Evolutionary conservation across 2,113 vertebrate genomes (phyloP).

Genomic region (Hippocampus abdominalis): DNA sequence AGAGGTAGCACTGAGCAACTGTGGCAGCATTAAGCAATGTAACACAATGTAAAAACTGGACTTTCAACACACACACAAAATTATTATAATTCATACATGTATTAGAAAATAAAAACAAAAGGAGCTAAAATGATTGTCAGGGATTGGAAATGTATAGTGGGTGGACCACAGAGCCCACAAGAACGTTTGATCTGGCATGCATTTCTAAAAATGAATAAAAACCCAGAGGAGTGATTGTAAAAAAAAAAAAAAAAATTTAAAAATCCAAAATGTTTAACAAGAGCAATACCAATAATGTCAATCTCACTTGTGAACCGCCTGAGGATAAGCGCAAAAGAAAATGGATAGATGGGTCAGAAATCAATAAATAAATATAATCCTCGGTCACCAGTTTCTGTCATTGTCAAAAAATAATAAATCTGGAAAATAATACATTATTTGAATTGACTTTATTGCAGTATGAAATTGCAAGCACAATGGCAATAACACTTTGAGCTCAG

Average conservation of each 20-base stretch:
- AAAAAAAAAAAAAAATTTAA: not conserved
- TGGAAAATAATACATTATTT: constrained; percentile 1
- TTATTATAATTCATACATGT: not conserved
- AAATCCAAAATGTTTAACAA: not conserved
- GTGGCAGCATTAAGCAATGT: not conserved
- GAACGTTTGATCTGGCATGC: not conserved
- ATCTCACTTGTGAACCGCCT: too few relatives aligned
- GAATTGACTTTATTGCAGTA: constrained; percentile 52
- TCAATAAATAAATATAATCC: not conserved
- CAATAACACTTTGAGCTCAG: constrained; percentile 29
- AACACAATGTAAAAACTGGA: not conserved
- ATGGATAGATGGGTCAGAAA: too few relatives aligned
- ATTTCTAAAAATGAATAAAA: not conserved
- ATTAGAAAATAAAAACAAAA: not conserved
- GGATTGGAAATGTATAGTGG: not conserved
- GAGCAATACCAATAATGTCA: too few relatives aligned
- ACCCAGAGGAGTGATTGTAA: not conserved
- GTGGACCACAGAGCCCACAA: not conserved
- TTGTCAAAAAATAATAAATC: not conserved
- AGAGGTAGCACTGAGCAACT: not conserved
- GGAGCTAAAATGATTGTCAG: not conserved
- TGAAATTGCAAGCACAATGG: constrained; percentile 44
- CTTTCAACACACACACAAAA: not conserved
- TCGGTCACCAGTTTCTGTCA: not conserved
- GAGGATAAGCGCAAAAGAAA: too few relatives aligned